Evolutionary conservation across 2,888 invertebrate species (phyloP), one percentile per base, ranked within the genome.

Genomic region (Sphecodes monilicornis): DNA sequence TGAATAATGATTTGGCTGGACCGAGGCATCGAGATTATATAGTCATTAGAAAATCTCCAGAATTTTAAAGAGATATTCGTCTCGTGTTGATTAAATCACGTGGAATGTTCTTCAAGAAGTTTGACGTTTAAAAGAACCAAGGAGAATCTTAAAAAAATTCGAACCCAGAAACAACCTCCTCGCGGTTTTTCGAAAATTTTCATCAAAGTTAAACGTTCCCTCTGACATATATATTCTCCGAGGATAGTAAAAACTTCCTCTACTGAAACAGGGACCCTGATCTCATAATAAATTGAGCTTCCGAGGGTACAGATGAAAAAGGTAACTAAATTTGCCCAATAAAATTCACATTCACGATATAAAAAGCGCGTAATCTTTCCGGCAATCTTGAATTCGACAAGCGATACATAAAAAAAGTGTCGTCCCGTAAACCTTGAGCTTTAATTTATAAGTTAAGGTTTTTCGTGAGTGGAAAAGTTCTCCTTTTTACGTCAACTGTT

Each of bases 181-280:
- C 57, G 70, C 39, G 50, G 50, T 60, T 50, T 29, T 60, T 50
- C 22, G 41, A 50, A 41, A 64, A 77, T 66, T 71, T 71, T 50
- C 60, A 80, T 76, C 71, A 64, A 32, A 71, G 22, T 71, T 41
- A 26, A 76, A 70, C 60, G 39, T 66, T n/a, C 13, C 71, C 50
- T 64, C 16, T 18, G 80, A 41, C 77, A n/a, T 36, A 13, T 36
- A 13, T 26, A 46, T 46, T 29, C 54, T 57, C 60, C 16, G 29
- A 1, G 10, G 46, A 16, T 26, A 80, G 57, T 76, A 50, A 50
- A 76, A 64, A 75, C 39, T 57, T 76, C n/a, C 36, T 22, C 18
- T 10, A 11, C 26, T 13, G n/a, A 68, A 60, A 29, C n/a, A 13
- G 13, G 29, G 16, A 18, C 22, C 16, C 41, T 32, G 69, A 78